Base-by-base conservation (phyloP, 2,113 vertebrate species). In the Forbesichthys agassizii region DNA sequence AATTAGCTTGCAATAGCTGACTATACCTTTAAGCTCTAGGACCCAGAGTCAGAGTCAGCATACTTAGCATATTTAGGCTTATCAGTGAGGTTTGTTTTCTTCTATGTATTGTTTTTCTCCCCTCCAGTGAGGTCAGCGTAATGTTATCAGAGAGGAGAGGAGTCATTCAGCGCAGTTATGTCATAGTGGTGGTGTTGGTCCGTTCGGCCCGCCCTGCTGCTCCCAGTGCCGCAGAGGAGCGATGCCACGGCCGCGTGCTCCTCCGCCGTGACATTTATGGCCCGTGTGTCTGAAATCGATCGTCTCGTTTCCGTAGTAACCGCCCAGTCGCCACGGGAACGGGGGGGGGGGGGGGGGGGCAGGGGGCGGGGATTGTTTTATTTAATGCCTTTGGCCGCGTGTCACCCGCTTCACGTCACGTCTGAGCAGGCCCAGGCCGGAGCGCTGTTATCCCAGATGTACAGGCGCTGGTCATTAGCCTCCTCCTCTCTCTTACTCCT, bases 301-400 rank as follows among this genome's bases (percentile, higher is more conserved):
- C 64, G 60, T 65, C 66, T 59, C 11, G 65, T 66, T 66, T 60
- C 75, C 73, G 71, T 68, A 66, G 75, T 66, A 73, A 79, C 78
- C 42, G 48, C 1, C 53, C 51, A 27, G 11, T 52, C 36, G 42
- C 33, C 20, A 2, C 57, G 61, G 16, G 16, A 16, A 16, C 16
- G 16, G 16, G 16, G 16, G 74, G 46, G 66, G 71, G 2, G 27
- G 27, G 27, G 16, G 16, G 16, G 74, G 46, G 66, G 71, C 0
- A 2, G 27, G 27, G 74, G 54, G 66, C 68, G 72, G 9, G 16
- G 58, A 47, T 67, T 48, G 55, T 49, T 60, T 4, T 54, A 47
- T 67, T 48, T 51, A 54, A 53, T 4, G 48, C 52, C 16, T 36
- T 51, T 61, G 52, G 70, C 47, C 3, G 64, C 57, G 54, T 42